Evolutionary conservation across 2,797 vertebrate species (phyloP), one percentile per base, ranked within the genome.

Genomic region (Lycodopsis pacificus): DNA sequence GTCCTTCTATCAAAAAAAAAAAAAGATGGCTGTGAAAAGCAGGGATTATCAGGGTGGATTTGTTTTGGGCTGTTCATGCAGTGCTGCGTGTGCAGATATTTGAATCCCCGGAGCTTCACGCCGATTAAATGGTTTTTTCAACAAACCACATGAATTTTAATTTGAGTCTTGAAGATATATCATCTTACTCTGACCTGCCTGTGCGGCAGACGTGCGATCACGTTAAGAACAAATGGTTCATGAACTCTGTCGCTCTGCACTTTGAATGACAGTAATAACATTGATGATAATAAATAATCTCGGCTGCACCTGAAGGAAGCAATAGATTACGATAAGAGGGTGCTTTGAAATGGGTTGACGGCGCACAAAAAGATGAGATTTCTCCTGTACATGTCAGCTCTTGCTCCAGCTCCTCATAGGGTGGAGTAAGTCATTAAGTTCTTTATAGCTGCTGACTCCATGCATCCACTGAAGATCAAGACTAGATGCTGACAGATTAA

Each of bases 341-440:
- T 62, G 59, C 71, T 88, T 86, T 81, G 73, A 82, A 88, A 76
- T 10, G 70, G 51, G 34, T 49, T 71, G 76, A 73, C 67, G 61
- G 59, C 57, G 61, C 48, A 64, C 57, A 77, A 77, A 34, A 77
- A 79, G 65, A 80, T 62, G 17, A 76, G 63, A 80, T 81, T 40
- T 72, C 67, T 51, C 57, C 58, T 13, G 46, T 65, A 65, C 93
- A 15, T 93, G 94, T 86, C 75, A 20, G 80, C n/a, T 90, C 92
- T 79, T 92, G 93, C 79, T 71, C 49, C 49, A 25, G 53, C 51
- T 81, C 83, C 65, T 65, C 59, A 19, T 13, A 30, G 42, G 63
- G 63, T 40, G 42, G 76, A 77, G 69, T 71, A 91, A 92, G 89
- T 88, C 84, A 92, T 91, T 83, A 91, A 87, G 76, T 53, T 15